Percentiles rank a stretch among this genome's conserved stretches.
phyloP scores from a whole-genome alignment of 2,888 invertebrate species.

The Orchestes rusci region DNA sequence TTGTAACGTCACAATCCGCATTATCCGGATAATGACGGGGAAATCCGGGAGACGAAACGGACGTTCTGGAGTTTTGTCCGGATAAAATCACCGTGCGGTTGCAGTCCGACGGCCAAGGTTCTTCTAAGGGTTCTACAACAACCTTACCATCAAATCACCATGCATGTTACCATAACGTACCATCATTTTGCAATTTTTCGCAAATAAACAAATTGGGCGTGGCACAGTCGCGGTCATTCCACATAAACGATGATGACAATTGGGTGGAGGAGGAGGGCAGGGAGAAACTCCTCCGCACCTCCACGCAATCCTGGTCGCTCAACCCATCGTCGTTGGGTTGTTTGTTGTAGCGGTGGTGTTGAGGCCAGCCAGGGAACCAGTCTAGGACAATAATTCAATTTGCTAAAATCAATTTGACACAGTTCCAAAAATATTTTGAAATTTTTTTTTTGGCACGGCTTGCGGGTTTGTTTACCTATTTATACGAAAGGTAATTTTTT shows the following conservation, averaged over 20 bases:
- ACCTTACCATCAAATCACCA: background rate
- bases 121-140: constrained; percentile 43
- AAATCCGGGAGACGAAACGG: constrained; percentile 74
- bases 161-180: too few relatives aligned
- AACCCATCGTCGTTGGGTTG: constrained; percentile 81
- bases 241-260: constrained; percentile 58
- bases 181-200: constrained; percentile 59
- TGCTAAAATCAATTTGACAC: too few relatives aligned
- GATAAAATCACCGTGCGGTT: constrained; percentile 62
- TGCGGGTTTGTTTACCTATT: too few relatives aligned
- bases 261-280: constrained; percentile 46
- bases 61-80: constrained; percentile 57
- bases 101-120: constrained; percentile 51
- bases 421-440: too few relatives aligned
- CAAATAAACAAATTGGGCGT: constrained; percentile 70
- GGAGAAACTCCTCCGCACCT: constrained; percentile 61
- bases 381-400: too few relatives aligned
- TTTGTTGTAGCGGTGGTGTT: constrained; percentile 56
- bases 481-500: too few relatives aligned
- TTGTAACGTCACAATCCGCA: constrained; percentile 63
- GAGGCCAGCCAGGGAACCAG: constrained; percentile 78
- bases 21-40: constrained; percentile 72
- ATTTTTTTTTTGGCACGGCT: too few relatives aligned
- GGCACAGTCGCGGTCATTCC: constrained; percentile 74
- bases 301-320: constrained; percentile 75